Conservation (phyloP, 2,797 vertebrate genomes). For the Anguilla pacifica region DNA sequence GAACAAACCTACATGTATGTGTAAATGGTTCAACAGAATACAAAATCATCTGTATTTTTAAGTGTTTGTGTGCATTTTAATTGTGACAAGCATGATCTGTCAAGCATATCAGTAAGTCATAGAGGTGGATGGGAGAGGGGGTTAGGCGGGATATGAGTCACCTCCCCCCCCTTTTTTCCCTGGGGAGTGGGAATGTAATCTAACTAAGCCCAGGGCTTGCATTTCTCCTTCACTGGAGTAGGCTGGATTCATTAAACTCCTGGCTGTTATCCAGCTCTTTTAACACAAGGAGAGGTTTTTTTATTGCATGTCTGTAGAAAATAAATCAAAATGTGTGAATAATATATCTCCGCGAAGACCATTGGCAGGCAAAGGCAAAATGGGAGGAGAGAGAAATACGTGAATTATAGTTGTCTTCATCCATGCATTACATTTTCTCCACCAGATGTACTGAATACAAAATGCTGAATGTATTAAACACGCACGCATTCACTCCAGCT, state of each 20-base stretch:
- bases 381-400: slow-evolving; percentile 70
- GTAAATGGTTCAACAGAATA: slow-evolving; percentile 34
- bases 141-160: slow-evolving; percentile 66
- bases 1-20: slow-evolving; percentile 22
- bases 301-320: slow-evolving; percentile 97
- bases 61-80: slow-evolving; percentile 69
- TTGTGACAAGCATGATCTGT: slow-evolving; percentile 82
- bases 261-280: slow-evolving; percentile 96
- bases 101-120: slow-evolving; percentile 85
- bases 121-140: slow-evolving; percentile 56
- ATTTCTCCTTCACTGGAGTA: slow-evolving; percentile 89
- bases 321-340: slow-evolving; percentile 99
- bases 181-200: slow-evolving; percentile 82
- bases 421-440: slow-evolving; percentile 74
- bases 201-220: slow-evolving; percentile 92
- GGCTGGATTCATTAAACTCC: slow-evolving; percentile 98
- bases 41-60: slow-evolving; percentile 35
- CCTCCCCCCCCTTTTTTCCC: slow-evolving; percentile 68
- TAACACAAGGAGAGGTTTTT: slow-evolving; percentile 92
- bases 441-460: slow-evolving; percentile 76
- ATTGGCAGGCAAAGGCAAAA: slow-evolving; percentile 70
- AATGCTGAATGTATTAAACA: slow-evolving; percentile 68
- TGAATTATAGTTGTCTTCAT: slow-evolving; percentile 82
- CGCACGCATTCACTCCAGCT: slow-evolving; percentile 51
- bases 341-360: slow-evolving; percentile 90